Evolutionary conservation across 92 coral and sea anemone genomes (phyloP), one percentile per base, ranked within the genome.

Genomic region (Meandrina meandrites): DNA sequence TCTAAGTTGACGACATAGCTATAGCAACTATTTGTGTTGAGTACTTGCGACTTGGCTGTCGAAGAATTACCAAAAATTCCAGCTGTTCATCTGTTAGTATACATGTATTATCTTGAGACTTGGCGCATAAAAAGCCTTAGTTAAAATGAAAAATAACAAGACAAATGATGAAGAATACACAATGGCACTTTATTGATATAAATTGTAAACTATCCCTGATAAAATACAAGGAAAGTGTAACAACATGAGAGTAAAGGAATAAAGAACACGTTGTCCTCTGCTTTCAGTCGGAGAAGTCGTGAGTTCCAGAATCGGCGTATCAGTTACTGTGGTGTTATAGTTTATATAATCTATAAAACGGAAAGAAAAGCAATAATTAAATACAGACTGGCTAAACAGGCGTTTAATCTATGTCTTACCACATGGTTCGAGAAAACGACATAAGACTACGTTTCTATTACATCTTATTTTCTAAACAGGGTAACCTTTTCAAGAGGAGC

Each of bases 331-430:
- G 18, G 7, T 17, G 77, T 69, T 14, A 15, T 28, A 19, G 15
- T 71, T 19, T n/a, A n/a, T n/a, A 68, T 83, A 83, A 35, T 83
- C 87, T 83, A 34, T 3, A 73, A 74, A 32, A 27, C 12, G 30
- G 11, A 12, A n/a, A 21, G 40, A 72, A 24, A 71, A 6, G 9
- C 19, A 17, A 4, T 16, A 13, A 50, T 40, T 78, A 45, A 35
- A 12, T n/a, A n/a, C n/a, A n/a, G n/a, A n/a, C n/a, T n/a, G n/a
- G n/a, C n/a, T n/a, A n/a, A n/a, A n/a, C n/a, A n/a, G n/a, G n/a
- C n/a, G n/a, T n/a, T n/a, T n/a, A n/a, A n/a, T n/a, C n/a, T n/a
- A n/a, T n/a, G n/a, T n/a, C n/a, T n/a, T n/a, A n/a, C n/a, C n/a
- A n/a, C n/a, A n/a, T n/a, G n/a, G n/a, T n/a, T n/a, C n/a, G n/a